Percentiles rank a stretch among this genome's conserved stretches.
Evolutionary conservation across 2,797 vertebrate genomes (phyloP).

Genomic region (Sebastes itinus): DNA sequence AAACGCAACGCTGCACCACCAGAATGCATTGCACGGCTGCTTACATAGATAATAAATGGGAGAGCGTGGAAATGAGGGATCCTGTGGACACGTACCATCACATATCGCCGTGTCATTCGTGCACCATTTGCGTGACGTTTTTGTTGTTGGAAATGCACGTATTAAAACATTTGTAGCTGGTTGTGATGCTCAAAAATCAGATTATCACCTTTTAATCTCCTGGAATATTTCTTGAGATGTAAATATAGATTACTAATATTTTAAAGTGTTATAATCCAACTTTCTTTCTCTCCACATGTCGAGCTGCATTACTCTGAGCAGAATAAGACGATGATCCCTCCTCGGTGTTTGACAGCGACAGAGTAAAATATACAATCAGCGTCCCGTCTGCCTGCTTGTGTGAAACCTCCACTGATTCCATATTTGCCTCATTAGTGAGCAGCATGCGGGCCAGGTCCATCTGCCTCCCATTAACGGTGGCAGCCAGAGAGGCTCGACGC

Average conservation of each 20-base stretch:
- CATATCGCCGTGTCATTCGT: too few species aligned
- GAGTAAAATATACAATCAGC: conserved; percentile 44
- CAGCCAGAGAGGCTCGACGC: conserved; percentile 51
- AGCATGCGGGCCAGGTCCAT: conserved; percentile 46
- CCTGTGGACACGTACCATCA: too few species aligned
- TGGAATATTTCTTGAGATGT: neutral
- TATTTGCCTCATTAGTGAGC: conserved; percentile 54
- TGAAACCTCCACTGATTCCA: conserved; percentile 59
- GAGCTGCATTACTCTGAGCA: neutral
- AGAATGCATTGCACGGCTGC: too few species aligned
- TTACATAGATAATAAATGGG: too few species aligned
- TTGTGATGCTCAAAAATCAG: neutral
- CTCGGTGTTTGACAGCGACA: conserved; percentile 25
- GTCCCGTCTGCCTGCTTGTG: conserved; percentile 35
- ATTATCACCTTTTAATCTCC: neutral
- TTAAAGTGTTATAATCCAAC: too few species aligned
- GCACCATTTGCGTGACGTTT: too few species aligned
- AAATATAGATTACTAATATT: too few species aligned
- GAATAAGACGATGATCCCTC: neutral
- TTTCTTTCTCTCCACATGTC: neutral
- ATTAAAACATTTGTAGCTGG: neutral
- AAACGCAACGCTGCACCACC: too few species aligned
- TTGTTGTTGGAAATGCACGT: neutral
- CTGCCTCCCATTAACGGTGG: conserved; percentile 67
- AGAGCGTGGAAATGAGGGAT: too few species aligned